Evolutionary conservation across 2,888 invertebrate species (phyloP).

Genomic region (Acleris laterana): DNA sequence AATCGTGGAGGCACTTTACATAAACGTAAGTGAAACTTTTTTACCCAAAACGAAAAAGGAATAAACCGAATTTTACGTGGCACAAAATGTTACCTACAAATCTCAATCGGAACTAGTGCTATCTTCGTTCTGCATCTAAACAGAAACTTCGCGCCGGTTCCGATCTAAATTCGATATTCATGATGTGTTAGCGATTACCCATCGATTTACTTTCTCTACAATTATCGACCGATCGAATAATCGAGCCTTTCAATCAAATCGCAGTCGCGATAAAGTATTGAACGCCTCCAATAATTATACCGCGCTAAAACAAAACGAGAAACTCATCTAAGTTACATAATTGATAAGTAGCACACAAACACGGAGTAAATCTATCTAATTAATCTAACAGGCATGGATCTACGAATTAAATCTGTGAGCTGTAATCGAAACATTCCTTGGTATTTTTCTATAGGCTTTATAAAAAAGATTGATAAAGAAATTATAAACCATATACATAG

Average conservation of each 20-base stretch:
- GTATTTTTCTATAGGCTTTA: conserved; percentile 1
- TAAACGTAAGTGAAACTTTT: conserved; percentile 11
- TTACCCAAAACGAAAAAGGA: conserved; percentile 13
- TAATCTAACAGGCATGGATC: conserved; percentile 33
- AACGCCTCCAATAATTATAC: conserved; percentile 35
- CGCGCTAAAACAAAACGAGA: conserved; percentile 24
- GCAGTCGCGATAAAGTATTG: conserved; percentile 38
- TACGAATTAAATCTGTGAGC: conserved; percentile 21
- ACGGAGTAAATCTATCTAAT: conserved; percentile 29
- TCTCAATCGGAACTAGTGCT: conserved; percentile 1
- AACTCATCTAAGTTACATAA: conserved; percentile 32
- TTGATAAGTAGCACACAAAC: conserved; percentile 30
- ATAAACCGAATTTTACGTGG: not conserved
- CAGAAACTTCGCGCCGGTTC: conserved; percentile 25
- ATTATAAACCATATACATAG: conserved; percentile 9
- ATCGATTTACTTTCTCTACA: conserved; percentile 62
- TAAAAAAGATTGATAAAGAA: conserved; percentile 13
- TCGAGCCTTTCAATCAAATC: conserved; percentile 54
- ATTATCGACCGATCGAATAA: conserved; percentile 43
- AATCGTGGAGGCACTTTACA: conserved; percentile 9
- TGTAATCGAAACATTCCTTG: conserved; percentile 24
- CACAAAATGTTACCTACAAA: conserved; percentile 6
- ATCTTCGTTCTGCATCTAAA: conserved; percentile 23
- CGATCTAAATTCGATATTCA: conserved; percentile 43
- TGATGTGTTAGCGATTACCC: conserved; percentile 46